Evolutionary conservation across 2,888 invertebrate species (phyloP).

Genomic region (Spialia ferax): DNA sequence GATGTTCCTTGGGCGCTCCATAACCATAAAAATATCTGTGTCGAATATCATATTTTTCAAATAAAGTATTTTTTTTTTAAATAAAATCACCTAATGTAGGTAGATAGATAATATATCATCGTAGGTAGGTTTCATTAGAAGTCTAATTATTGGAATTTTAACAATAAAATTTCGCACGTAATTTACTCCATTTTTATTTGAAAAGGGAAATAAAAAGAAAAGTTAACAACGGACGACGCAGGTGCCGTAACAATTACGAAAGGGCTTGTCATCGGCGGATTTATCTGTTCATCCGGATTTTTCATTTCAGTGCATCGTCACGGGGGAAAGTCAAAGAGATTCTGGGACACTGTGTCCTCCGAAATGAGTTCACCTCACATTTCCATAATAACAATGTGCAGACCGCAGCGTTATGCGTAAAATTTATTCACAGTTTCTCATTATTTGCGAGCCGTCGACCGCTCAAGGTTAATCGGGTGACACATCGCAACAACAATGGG

Average conservation of each 20-base stretch:
- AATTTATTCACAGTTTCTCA: slow-evolving; percentile 61
- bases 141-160: background rate
- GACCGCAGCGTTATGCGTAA: slow-evolving; percentile 55
- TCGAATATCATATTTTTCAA: too few species aligned
- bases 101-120: too few species aligned
- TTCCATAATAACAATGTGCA: slow-evolving; percentile 55
- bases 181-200: background rate
- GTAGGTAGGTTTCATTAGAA: too few species aligned
- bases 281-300: slow-evolving; percentile 43
- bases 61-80: too few species aligned
- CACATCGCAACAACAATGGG: slow-evolving; percentile 40
- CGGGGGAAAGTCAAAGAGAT: slow-evolving; percentile 56
- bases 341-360: slow-evolving; percentile 47
- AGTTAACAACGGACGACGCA: background rate
- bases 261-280: background rate
- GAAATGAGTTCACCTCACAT: slow-evolving; percentile 53
- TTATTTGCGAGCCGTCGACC: slow-evolving; percentile 51
- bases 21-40: too few species aligned
- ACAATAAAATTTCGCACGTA: background rate
- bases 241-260: background rate
- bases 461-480: slow-evolving; percentile 49
- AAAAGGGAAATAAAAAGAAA: background rate
- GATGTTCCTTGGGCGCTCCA: too few species aligned
- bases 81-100: too few species aligned
- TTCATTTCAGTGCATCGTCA: slow-evolving; percentile 50